Base-by-base conservation (phyloP, 2,797 vertebrate species). In the Momotus momota region DNA sequence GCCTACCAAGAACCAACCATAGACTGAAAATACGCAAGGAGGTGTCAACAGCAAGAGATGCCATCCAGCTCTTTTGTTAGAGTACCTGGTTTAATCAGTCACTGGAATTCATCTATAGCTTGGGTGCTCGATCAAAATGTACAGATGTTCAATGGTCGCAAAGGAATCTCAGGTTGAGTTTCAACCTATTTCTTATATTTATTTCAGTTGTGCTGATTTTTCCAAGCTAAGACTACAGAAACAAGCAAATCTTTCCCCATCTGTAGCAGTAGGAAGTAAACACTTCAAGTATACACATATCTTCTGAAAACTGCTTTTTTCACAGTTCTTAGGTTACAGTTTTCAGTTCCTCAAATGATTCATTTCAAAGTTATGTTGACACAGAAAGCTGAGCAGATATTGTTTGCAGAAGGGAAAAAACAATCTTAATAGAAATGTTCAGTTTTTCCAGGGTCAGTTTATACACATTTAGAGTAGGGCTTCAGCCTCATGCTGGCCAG, bases 351-450 rank as follows among this genome's bases (percentile, higher is more conserved):
- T 92, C 57, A 80, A 57, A 62, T 88, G 66, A 71, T 84, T 86
- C 61, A 79, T 82, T 95, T 93, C 73, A 73, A 81, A 92, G 78
- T 71, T 48, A 21, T 61, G 49, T 31, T 92, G 79, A 86, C 92
- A 93, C 0, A 0, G 74, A 90, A 94, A 86, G 41, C 71, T 82
- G 70, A 94, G 73, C 64, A 70, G 69, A 94, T 75, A 85, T 41
- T 93, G 18, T 80, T 91, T 92, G 86, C 86, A 82, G 67, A 79
- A 66, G 29, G 49, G 57, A 22, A 75, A 65, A 90, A 96, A 14
- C 46, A 80, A 21, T 70, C 27, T 64, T 77, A 80, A 72, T 49
- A 92, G 84, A 85, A 96, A 78, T n/a, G 10, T 17, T 89, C 3
- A 8, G n/a, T 55, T 91, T 85, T 96, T n/a, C 25, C 65, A 69